These are phyloP conservation scores for Thamnophis elegans DNA, from an alignment of 2,797 vertebrate genomes.

Conservation along the genomic window DNA sequence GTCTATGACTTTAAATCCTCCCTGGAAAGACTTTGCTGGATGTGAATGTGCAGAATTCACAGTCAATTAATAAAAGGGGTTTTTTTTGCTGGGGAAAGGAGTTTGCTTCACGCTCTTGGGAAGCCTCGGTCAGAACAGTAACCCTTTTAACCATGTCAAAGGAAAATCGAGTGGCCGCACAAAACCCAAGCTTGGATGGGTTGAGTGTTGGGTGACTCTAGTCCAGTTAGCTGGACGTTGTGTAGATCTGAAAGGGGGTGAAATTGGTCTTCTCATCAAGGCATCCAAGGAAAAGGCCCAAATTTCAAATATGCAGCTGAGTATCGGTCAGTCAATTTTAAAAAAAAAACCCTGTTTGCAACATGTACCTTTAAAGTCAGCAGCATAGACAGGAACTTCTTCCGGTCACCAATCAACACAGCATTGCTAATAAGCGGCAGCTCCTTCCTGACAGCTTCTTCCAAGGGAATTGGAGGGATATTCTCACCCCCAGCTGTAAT, in stretches of 20 bases:
- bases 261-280: background rate
- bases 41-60: too few species aligned
- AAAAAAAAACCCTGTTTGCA: background rate
- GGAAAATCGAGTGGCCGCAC: background rate
- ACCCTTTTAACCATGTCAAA: background rate
- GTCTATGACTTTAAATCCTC: too few species aligned
- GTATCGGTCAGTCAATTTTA: too few species aligned
- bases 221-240: background rate
- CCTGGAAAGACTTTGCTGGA: too few species aligned
- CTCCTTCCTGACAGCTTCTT: conserved; percentile 83
- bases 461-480: conserved; percentile 79
- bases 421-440: conserved; percentile 80
- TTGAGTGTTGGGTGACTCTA: background rate
- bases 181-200: background rate
- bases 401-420: conserved; percentile 83
- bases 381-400: conserved; percentile 85
- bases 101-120: too few species aligned
- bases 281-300: background rate
- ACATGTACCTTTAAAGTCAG: conserved; percentile 81
- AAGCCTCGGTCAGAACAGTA: too few species aligned
- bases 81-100: too few species aligned
- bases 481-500: conserved; percentile 89
- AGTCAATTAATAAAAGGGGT: too few species aligned
- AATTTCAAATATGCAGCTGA: background rate
- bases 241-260: background rate